These are phyloP conservation scores for Hirtodrosophila alboralis DNA, from an alignment of 2,888 invertebrate species.

Conservation along the genomic window DNA sequence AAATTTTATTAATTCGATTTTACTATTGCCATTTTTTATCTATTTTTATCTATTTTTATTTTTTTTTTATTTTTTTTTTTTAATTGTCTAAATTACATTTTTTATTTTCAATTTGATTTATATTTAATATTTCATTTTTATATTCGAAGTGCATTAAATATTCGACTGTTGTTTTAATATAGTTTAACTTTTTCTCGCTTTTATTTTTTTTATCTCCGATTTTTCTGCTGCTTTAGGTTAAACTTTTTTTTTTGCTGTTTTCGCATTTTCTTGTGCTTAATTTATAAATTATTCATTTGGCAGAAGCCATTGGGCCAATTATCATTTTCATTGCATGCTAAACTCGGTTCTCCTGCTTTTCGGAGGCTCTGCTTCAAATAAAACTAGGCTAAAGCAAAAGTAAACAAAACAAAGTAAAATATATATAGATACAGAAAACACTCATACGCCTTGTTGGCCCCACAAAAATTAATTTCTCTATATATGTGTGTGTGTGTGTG, in stretches of 20 bases:
- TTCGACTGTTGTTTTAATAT: no score
- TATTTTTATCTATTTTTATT: no score
- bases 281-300: slow-evolving; percentile 82
- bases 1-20: no score
- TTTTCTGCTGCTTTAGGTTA: slow-evolving; percentile 3
- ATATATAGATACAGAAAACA: slow-evolving; percentile 16
- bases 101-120: no score
- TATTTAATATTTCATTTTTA: no score
- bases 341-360: slow-evolving; percentile 26
- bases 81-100: no score
- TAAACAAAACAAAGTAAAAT: slow-evolving; percentile 32
- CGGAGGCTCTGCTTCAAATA: slow-evolving; percentile 21
- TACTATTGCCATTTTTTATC: no score
- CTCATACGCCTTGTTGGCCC: slow-evolving; percentile 39
- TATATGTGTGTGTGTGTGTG: slow-evolving; percentile 25
- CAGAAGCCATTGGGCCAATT: slow-evolving; percentile 73
- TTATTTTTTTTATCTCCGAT: slow-evolving; percentile 7
- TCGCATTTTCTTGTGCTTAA: slow-evolving; percentile 58
- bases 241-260: slow-evolving; percentile 27
- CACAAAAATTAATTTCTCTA: slow-evolving; percentile 60
- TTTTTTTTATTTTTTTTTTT: no score
- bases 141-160: no score
- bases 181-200: no score
- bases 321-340: slow-evolving; percentile 74
- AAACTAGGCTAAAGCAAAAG: slow-evolving; percentile 62